Percentiles rank a stretch among this genome's conserved stretches.
phyloP scores from a whole-genome alignment of 1,140 invertebrate species.

The Drosophila funebris region DNA sequence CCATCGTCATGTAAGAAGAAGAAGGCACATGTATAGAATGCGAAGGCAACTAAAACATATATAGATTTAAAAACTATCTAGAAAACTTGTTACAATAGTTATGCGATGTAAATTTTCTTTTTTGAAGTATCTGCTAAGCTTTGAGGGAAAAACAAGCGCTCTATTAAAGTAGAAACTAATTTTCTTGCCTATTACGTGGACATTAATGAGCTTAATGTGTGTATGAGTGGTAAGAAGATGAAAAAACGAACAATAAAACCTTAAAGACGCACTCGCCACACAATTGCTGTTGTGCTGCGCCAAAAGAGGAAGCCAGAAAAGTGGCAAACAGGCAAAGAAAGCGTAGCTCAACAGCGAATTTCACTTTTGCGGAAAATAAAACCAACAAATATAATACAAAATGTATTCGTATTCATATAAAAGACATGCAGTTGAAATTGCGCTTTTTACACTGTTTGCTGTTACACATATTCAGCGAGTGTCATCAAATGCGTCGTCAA shows the following conservation, averaged over 20 bases:
- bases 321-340: slow-evolving; percentile 61
- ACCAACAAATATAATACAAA: not conserved
- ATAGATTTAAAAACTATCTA: not conserved
- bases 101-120: not conserved
- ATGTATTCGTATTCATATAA: slow-evolving; percentile 15
- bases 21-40: not conserved
- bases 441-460: slow-evolving; percentile 25
- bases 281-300: slow-evolving; percentile 7
- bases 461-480: slow-evolving; percentile 24
- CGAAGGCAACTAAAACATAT: not conserved
- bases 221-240: slow-evolving; percentile 22
- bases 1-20: not conserved
- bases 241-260: slow-evolving; percentile 15
- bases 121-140: not conserved
- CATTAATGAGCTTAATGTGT: slow-evolving; percentile 35
- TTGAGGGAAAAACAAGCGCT: not conserved
- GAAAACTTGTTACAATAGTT: not conserved
- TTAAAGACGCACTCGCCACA: slow-evolving; percentile 22
- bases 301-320: slow-evolving; percentile 44
- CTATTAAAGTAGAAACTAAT: slow-evolving; percentile 21
- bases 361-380: slow-evolving; percentile 71
- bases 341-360: slow-evolving; percentile 47
- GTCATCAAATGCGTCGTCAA: slow-evolving; percentile 62
- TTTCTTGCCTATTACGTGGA: slow-evolving; percentile 18
- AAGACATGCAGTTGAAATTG: slow-evolving; percentile 13